Evolutionary conservation across 2,888 invertebrate genomes (phyloP).

Genomic region (Drosophila setosimentum): DNA sequence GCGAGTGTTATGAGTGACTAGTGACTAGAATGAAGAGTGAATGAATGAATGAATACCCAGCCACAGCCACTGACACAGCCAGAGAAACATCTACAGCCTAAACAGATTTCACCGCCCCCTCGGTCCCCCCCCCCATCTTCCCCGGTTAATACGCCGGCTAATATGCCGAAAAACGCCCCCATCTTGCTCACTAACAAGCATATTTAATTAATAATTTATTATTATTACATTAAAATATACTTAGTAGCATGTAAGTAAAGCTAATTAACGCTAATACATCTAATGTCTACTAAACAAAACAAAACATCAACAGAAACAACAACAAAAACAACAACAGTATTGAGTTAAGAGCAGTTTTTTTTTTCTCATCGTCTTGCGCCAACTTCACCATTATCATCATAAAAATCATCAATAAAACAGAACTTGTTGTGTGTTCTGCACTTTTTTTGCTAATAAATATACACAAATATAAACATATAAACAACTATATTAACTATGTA

Average conservation of each 20-base stretch:
- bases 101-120: no score
- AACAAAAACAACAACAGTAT: conserved; percentile 66
- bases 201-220: conserved; percentile 80
- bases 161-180: conserved; percentile 18
- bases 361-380: conserved; percentile 30
- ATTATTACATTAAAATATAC: conserved; percentile 78
- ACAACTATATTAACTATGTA: conserved; percentile 31
- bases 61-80: neutral
- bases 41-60: neutral
- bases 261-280: conserved; percentile 67
- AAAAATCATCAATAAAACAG: conserved; percentile 13
- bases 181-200: conserved; percentile 75
- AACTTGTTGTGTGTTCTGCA: conserved; percentile 8
- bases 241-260: conserved; percentile 75
- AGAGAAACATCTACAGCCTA: neutral
- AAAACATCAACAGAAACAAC: neutral
- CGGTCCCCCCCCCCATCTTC: neutral
- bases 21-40: no score
- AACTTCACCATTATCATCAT: conserved; percentile 18
- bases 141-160: neutral
- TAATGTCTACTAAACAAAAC: conserved; percentile 72
- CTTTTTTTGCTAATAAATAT: conserved; percentile 57
- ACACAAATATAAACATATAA: conserved; percentile 22
- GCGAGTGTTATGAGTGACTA: neutral
- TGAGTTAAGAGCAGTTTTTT: conserved; percentile 67